Conservation (phyloP, 2,888 invertebrate species). For the Frankliniella intonsa region DNA sequence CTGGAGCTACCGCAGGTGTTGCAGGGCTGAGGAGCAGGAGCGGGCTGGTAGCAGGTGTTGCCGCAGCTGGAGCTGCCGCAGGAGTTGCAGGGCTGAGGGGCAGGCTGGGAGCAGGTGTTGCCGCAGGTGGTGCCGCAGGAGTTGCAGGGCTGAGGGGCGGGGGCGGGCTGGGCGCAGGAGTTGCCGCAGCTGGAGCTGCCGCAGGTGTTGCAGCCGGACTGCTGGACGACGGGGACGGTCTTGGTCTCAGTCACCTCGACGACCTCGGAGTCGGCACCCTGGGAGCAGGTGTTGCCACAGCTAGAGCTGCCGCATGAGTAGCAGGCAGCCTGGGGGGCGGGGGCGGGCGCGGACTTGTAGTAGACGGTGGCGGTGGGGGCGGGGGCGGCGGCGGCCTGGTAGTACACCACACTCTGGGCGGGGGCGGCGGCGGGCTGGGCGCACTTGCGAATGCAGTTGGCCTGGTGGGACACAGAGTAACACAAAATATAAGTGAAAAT, state of each 20-base stretch:
- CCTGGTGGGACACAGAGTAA: neutral
- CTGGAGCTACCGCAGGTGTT: neutral
- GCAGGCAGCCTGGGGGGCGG: neutral
- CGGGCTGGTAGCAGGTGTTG: neutral
- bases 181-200: neutral
- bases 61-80: neutral
- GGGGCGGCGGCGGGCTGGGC: neutral
- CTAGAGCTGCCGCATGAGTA: neutral
- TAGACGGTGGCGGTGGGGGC: neutral
- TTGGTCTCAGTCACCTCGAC: conserved; percentile 2
- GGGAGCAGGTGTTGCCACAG: neutral
- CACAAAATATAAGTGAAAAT: no score
- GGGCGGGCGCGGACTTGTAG: neutral
- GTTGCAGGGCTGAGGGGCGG: conserved; percentile 4
- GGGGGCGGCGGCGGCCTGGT: neutral
- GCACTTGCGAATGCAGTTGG: conserved; percentile 17
- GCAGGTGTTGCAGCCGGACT: neutral
- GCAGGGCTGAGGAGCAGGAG: neutral
- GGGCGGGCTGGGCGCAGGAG: neutral
- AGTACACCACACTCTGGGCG: neutral
- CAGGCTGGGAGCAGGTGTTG: neutral
- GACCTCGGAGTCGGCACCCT: neutral
- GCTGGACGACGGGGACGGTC: neutral
- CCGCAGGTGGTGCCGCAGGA: neutral
- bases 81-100: neutral